Evolutionary conservation across 2,888 invertebrate species (phyloP), one percentile per base, ranked within the genome.

Genomic region (Nineta flava): DNA sequence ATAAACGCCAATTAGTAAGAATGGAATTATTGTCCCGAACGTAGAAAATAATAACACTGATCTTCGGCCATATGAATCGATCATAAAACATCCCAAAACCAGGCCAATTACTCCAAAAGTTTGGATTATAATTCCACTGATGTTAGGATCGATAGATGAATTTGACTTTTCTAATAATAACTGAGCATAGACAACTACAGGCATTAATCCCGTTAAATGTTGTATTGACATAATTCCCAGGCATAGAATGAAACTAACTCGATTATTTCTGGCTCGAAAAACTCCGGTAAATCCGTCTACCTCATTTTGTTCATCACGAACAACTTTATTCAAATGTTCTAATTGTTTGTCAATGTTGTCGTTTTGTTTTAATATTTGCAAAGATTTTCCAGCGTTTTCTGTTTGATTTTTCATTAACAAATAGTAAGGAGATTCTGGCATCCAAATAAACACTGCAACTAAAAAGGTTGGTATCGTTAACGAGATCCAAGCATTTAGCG

Each of bases 161-260:
- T 58, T 59, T 35, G 58, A 55, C 6, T 59, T 53, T 53, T 67
- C 65, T 57, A 81, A 78, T 56, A 81, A 79, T 1, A 66, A 64
- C 51, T 76, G 74, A 1, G 74, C 70, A 56, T 75, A 75, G 0
- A 74, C 71, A 1, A 75, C 68, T 2, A 76, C 68, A 1, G 75
- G 73, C 43, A 74, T 73, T 51, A 74, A 74, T 1, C 76, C 76
- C 55, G 73, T 73, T 40, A 77, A 65, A 57, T 81, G 79, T 57
- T 73, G 73, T 47, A 71, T 69, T 2, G 72, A 70, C 55, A 72
- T 71, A 9, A 80, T 64, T 13, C 72, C 70, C n/a, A 77, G 58
- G 47, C 72, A 70, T 48, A 80, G 73, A 58, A 72, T 67, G 57
- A 80, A 65, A 2, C 80, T 79, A 62, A 73, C 73, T 53, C 72